These are phyloP conservation scores for Halichondria panicea DNA, from an alignment of 37 sponge, comb jelly and placozoan genomes.

Conservation along the genomic window DNA sequence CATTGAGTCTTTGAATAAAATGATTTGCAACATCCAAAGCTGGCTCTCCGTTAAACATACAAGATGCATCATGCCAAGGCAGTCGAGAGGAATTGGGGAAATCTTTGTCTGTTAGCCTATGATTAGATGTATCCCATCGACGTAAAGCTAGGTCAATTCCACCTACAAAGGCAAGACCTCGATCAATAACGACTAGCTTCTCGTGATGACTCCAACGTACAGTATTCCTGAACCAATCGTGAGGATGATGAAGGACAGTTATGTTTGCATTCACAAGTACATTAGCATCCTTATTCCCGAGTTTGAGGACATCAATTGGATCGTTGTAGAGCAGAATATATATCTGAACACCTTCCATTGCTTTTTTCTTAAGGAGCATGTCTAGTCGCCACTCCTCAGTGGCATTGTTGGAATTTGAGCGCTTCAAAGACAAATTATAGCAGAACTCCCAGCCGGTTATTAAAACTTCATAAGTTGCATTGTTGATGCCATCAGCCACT, in stretches of 20 bases:
- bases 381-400: constrained; percentile 38
- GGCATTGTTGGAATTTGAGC: constrained; percentile 17
- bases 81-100: constrained; percentile 20
- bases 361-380: constrained; percentile 34
- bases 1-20: neutral
- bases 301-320: constrained; percentile 19
- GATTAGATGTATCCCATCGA: constrained; percentile 38
- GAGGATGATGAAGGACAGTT: constrained; percentile 1
- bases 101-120: constrained; percentile 26
- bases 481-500: constrained; percentile 46
- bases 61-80: constrained; percentile 76
- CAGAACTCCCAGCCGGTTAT: constrained; percentile 32
- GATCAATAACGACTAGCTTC: constrained; percentile 34
- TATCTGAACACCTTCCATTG: no score
- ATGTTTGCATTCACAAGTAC: neutral
- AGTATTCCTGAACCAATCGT: neutral
- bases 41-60: constrained; percentile 44
- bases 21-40: constrained; percentile 33
- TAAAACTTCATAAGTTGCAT: constrained; percentile 29
- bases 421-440: constrained; percentile 39
- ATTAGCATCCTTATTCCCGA: constrained; percentile 15
- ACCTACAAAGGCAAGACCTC: constrained; percentile 37
- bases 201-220: constrained; percentile 35
- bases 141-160: constrained; percentile 47
- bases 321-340: constrained; percentile 35